Evolutionary conservation across 2,888 invertebrate genomes (phyloP).

Genomic region (Deroplatys truncata): DNA sequence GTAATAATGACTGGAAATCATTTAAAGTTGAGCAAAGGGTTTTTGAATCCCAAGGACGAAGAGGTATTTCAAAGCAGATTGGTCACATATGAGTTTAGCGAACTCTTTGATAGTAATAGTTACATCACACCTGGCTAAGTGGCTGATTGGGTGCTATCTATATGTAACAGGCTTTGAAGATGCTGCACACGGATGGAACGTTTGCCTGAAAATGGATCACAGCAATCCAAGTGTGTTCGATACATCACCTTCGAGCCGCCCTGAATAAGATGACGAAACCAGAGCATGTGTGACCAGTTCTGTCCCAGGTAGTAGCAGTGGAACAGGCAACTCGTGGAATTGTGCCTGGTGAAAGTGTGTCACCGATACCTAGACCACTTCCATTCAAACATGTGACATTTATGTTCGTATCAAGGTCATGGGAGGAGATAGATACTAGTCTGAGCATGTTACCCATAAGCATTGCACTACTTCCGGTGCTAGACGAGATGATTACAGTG

Average conservation of each 20-base stretch:
- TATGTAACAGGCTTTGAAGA: background rate
- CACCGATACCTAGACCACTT: background rate
- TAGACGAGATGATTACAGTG: background rate
- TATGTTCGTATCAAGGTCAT: background rate
- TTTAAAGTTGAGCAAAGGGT: background rate
- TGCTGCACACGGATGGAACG: background rate
- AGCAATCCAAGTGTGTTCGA: background rate
- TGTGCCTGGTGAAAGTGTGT: background rate
- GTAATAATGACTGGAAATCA: background rate
- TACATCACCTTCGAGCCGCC: background rate
- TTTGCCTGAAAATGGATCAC: background rate
- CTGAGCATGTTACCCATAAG: background rate
- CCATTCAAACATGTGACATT: background rate
- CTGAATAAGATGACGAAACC: background rate
- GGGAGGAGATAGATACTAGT: background rate
- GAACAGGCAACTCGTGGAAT: background rate
- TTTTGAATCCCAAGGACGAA: background rate
- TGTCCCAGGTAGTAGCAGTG: background rate
- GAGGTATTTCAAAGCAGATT: background rate
- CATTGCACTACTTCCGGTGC: background rate
- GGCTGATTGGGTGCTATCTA: background rate
- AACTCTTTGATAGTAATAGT: no score
- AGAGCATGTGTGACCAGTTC: background rate
- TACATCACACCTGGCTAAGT: no score
- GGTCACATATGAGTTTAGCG: background rate